Percentiles rank a stretch among this genome's conserved stretches.
Conservation (phyloP, 2,888 invertebrate species). For the Zygaena filipendulae region DNA sequence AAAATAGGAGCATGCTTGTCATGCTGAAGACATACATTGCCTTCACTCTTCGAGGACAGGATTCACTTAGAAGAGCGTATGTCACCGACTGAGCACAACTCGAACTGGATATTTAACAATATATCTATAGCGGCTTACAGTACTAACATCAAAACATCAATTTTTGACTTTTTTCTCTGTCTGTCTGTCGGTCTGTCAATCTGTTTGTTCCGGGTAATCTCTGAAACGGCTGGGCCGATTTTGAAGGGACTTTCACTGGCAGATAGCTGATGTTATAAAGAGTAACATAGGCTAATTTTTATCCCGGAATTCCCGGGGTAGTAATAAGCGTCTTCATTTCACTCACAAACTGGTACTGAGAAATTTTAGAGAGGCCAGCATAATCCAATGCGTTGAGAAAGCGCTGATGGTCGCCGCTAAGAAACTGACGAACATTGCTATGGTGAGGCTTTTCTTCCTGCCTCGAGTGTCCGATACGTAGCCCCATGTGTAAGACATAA, state of each 20-base stretch:
- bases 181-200: too few species aligned
- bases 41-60: conserved; percentile 26
- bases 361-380: conserved; percentile 31
- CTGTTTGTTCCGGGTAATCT: too few species aligned
- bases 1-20: conserved; percentile 26
- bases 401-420: conserved; percentile 24
- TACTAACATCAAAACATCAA: too few species aligned
- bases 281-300: too few species aligned
- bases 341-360: conserved; percentile 34
- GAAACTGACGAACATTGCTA: conserved; percentile 28
- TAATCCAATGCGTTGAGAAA: conserved; percentile 36
- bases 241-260: too few species aligned
- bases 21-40: conserved; percentile 32
- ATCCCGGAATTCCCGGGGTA: too few species aligned
- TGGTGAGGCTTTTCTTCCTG: conserved; percentile 24
- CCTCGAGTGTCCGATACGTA: conserved; percentile 37
- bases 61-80: conserved; percentile 61
- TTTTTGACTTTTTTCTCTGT: too few species aligned
- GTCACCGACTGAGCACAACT: conserved; percentile 52
- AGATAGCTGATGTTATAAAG: too few species aligned
- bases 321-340: too few species aligned
- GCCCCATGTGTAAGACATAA: conserved; percentile 39
- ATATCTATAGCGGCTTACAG: too few species aligned
- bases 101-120: conserved; percentile 22
- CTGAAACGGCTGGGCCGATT: too few species aligned